phyloP scores from a whole-genome alignment of 2,797 vertebrate genomes.

The Dipus sagitta region DNA sequence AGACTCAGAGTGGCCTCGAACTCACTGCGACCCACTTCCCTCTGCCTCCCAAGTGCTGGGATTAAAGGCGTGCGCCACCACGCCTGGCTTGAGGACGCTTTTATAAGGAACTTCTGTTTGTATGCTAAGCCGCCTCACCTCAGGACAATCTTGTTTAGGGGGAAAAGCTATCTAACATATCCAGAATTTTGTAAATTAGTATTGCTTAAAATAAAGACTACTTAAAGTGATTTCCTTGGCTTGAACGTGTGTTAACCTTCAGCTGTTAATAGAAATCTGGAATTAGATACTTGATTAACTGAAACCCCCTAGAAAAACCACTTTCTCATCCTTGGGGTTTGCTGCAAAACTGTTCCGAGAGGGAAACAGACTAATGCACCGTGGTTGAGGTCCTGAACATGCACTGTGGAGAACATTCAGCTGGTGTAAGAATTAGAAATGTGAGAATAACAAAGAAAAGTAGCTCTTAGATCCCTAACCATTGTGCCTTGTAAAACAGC shows the following conservation, averaged over 20 bases:
- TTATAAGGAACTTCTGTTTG: constrained; percentile 69
- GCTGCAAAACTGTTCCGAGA: constrained; percentile 35
- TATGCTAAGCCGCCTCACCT: constrained; percentile 52
- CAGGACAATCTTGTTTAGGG: constrained; percentile 38
- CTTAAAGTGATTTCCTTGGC: constrained; percentile 37
- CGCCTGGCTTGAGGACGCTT: constrained; percentile 27
- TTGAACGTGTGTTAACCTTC: constrained; percentile 54
- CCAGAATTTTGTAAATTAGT: constrained; percentile 39
- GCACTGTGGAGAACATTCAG: neutral
- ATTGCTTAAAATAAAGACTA: constrained; percentile 20
- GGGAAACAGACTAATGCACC: neutral
- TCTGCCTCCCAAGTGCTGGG: no score
- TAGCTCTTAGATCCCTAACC: constrained; percentile 56
- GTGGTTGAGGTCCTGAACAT: constrained; percentile 3
- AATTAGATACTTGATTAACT: constrained; percentile 72
- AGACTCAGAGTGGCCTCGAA: no score
- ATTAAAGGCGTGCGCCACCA: no score
- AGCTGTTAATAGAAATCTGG: constrained; percentile 57
- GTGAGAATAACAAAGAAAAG: constrained; percentile 73
- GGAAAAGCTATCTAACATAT: constrained; percentile 21
- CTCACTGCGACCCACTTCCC: no score
- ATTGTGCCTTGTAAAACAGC: constrained; percentile 56
- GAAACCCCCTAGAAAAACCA: constrained; percentile 58
- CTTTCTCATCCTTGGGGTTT: constrained; percentile 59
- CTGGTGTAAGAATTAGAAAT: constrained; percentile 14